A percentile compares a stretch with the other conserved stretches of the same genome.
phyloP scores from a whole-genome alignment of 2,113 vertebrate genomes.

The Spilogale gracilis region DNA sequence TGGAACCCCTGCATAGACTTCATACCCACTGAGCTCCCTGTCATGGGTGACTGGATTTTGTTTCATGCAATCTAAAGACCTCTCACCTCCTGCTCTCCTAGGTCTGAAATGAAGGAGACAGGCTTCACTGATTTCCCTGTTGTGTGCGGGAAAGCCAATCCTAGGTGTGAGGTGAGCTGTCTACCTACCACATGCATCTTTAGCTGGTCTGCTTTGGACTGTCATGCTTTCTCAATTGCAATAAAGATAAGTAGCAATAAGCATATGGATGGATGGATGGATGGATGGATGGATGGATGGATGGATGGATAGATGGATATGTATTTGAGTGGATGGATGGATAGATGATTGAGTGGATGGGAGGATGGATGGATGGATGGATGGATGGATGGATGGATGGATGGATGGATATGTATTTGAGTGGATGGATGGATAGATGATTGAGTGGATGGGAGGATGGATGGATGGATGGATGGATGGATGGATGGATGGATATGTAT shows the following conservation, averaged over 20 bases:
- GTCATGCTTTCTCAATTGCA: neutral
- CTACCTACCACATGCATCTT: neutral
- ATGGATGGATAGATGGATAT: neutral
- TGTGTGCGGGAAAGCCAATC: neutral
- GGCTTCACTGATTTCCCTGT: neutral
- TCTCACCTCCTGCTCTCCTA: neutral
- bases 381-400: accelerated
- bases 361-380: neutral
- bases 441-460: too few relatives aligned
- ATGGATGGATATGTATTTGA: neutral
- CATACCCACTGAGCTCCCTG: neutral
- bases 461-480: too few relatives aligned
- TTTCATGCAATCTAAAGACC: neutral
- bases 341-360: neutral
- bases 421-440: too few relatives aligned
- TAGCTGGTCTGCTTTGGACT: neutral
- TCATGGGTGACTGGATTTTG: neutral
- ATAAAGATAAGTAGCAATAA: neutral
- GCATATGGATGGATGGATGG: neutral
- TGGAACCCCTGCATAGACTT: neutral
- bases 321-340: neutral
- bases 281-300: neutral
- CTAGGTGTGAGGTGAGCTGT: neutral
- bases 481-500: too few relatives aligned
- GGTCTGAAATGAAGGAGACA: neutral